Base-by-base conservation (phyloP, 1,140 invertebrate genomes). In the Drosophila littoralis region DNA sequence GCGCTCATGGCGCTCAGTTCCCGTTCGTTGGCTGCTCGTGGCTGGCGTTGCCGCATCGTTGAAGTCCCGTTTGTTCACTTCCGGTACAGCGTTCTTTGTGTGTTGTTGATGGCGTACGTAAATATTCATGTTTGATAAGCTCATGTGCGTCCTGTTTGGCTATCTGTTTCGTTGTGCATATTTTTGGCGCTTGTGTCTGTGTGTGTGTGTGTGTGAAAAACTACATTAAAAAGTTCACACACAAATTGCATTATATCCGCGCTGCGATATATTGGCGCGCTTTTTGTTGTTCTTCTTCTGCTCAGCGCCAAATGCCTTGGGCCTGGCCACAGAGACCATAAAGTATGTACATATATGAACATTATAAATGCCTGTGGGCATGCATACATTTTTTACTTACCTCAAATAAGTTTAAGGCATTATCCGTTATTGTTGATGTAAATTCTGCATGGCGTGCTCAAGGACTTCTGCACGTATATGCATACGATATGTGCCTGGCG, bases 161-260 rank as follows among this genome's bases (percentile, higher is more conserved):
- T 69, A 60, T 75, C 45, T 70, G 67, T 52, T 55, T n/a, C 13
- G 15, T 42, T 42, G 12, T 36, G 43, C 54, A 12, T 55, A 9
- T 46, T 28, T 38, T 42, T 60, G 40, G 52, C 32, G 55, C 51
- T 42, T 17, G 38, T 28, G 50, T 45, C 58, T 36, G 46, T 64
- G 42, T 36, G n/a, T 51, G 60, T 46, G 36, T 51, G 63, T 52
- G 54, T 64, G 65, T 57, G 48, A 43, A 28, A 83, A 88, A 84
- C 74, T 89, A 79, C 77, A 85, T 89, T 83, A 83, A 88, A 86
- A 88, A 88, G 84, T 88, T 89, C 84, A 88, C 77, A 88, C 84
- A 88, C 84, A 88, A 88, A 88, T 88, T 88, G 84, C 84, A 88
- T 88, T 88, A 89, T 89, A 69, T 88, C 51, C 80, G 75, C 52